These are phyloP conservation scores for Nyctalus aviator DNA, from an alignment of 2,797 vertebrate genomes.

Conservation along the genomic window DNA sequence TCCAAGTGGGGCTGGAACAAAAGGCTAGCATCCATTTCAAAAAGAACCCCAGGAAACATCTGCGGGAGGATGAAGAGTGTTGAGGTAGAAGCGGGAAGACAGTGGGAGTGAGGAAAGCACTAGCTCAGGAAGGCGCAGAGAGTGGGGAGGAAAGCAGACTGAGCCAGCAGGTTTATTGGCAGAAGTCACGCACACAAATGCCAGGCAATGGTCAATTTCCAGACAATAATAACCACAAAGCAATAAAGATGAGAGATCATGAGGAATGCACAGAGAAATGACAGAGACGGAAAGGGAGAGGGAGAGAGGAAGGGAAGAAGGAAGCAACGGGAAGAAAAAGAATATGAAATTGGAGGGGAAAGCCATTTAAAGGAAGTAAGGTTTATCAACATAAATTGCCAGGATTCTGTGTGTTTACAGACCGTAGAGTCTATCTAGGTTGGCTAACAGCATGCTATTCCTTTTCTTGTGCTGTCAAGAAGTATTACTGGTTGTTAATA, in stretches of 20 bases:
- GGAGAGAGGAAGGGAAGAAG: not conserved
- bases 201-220: conserved; percentile 70
- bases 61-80: conserved; percentile 63
- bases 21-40: conserved; percentile 80
- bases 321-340: not conserved
- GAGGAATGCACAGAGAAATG: conserved; percentile 31
- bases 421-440: conserved; percentile 61
- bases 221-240: conserved; percentile 48
- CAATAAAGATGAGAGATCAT: not conserved
- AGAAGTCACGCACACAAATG: not conserved
- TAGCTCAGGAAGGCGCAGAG: not conserved
- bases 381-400: conserved; percentile 74
- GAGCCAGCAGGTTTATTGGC: conserved; percentile 44
- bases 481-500: conserved; percentile 83
- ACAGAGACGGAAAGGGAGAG: not conserved
- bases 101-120: conserved; percentile 49
- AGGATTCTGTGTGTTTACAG: conserved; percentile 73
- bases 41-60: conserved; percentile 76
- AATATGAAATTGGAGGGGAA: not conserved
- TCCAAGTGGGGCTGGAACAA: conserved; percentile 72
- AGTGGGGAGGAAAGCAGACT: conserved; percentile 20
- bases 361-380: conserved; percentile 65
- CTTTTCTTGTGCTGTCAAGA: conserved; percentile 81
- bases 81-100: conserved; percentile 61
- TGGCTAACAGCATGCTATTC: conserved; percentile 78